Conservation (phyloP, 2,888 invertebrate genomes). For the Anthophora plumipes region DNA sequence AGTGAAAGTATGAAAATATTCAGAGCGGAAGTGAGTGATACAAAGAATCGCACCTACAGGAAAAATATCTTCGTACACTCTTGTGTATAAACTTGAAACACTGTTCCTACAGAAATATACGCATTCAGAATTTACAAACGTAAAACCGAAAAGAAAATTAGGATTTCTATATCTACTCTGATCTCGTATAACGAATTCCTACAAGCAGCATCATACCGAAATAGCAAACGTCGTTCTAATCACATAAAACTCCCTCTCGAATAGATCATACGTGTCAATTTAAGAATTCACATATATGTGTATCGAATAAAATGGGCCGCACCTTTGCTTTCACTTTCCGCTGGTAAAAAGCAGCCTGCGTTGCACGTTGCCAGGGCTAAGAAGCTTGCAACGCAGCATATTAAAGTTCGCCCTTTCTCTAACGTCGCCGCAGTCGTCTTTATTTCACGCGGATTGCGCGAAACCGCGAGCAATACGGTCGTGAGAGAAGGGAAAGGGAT, state of each 20-base stretch:
- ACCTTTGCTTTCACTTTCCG: too few species aligned
- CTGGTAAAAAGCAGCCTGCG: neutral
- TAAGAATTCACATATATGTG: neutral
- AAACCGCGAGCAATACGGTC: neutral
- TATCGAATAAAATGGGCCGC: neutral
- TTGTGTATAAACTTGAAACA: too few species aligned
- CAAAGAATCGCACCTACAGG: neutral
- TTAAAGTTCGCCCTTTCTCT: conserved; percentile 3
- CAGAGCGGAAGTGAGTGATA: neutral
- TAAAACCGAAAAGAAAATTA: too few species aligned
- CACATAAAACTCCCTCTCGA: neutral
- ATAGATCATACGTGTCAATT: neutral
- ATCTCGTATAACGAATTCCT: neutral
- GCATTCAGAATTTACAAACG: too few species aligned
- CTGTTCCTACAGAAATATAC: too few species aligned
- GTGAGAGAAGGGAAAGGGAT: too few species aligned
- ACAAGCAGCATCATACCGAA: neutral
- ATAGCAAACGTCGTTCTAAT: neutral
- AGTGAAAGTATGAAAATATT: neutral
- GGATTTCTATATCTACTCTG: too few species aligned
- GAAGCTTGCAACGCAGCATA: neutral
- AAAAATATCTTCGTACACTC: too few species aligned
- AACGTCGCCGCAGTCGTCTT: neutral
- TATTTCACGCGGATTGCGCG: neutral
- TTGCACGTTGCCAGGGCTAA: neutral